These are phyloP conservation scores for Eupithecia abbreviata DNA, from an alignment of 2,888 invertebrate genomes.

Conservation along the genomic window DNA sequence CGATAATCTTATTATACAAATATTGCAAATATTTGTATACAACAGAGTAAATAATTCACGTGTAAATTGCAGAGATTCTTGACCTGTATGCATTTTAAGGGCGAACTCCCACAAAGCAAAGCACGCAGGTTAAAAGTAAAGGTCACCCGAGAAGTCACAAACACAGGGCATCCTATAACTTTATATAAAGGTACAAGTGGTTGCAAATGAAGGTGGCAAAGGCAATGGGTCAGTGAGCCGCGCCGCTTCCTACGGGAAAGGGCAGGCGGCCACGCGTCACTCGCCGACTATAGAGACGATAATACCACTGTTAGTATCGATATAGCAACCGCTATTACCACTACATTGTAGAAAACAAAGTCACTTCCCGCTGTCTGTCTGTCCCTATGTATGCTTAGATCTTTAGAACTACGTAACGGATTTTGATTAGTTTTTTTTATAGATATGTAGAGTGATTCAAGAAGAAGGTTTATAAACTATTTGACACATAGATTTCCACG, in stretches of 20 bases:
- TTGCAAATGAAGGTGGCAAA: conserved; percentile 53
- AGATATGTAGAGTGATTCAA: too few relatives aligned
- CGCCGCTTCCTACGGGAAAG: conserved; percentile 75
- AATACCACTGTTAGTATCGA: conserved; percentile 38
- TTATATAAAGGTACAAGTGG: conserved; percentile 24
- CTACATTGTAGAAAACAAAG: too few relatives aligned
- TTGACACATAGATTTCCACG: too few relatives aligned
- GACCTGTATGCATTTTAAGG: conserved; percentile 6
- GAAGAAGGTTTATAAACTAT: too few relatives aligned
- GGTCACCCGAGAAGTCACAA: conserved; percentile 23
- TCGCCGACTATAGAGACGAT: conserved; percentile 45
- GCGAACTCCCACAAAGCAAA: conserved; percentile 7
- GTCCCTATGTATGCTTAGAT: too few relatives aligned
- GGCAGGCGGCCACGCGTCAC: conserved; percentile 57
- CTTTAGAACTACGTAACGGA: too few relatives aligned
- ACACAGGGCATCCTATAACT: neutral
- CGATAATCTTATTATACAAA: too few relatives aligned
- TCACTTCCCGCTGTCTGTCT: too few relatives aligned
- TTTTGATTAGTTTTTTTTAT: too few relatives aligned
- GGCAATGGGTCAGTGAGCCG: conserved; percentile 76
- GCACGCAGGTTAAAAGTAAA: conserved; percentile 33
- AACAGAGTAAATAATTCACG: neutral
- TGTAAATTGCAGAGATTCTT: neutral
- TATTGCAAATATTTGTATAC: neutral
- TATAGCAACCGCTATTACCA: neutral